Percentiles rank a stretch among this genome's conserved stretches.
phyloP scores from a whole-genome alignment of 2,113 vertebrate genomes.

The Hiodon tergisus region DNA sequence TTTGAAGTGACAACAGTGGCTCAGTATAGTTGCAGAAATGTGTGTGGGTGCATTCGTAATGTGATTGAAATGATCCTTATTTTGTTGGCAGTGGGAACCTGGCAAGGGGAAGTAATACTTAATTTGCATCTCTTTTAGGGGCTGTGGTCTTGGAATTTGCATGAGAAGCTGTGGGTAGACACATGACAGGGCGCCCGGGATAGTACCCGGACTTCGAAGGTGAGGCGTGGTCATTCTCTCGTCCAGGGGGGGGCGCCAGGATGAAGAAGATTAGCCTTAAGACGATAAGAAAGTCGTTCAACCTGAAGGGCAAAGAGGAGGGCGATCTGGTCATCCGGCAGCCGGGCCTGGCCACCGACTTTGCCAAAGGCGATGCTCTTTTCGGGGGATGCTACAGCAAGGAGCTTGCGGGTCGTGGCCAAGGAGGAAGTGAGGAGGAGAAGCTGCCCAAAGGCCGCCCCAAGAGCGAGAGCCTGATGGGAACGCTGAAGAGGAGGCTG shows the following conservation, averaged over 20 bases:
- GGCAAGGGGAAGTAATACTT: background rate
- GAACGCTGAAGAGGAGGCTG: conserved; percentile 86
- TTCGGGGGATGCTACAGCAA: conserved; percentile 90
- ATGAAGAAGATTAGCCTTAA: conserved; percentile 99
- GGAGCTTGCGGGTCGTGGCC: conserved; percentile 80
- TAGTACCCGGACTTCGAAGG: conserved; percentile 54
- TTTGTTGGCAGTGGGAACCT: conserved; percentile 40
- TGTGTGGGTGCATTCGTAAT: background rate
- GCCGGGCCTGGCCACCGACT: conserved; percentile 75
- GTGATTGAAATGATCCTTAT: conserved; percentile 68
- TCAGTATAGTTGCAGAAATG: background rate
- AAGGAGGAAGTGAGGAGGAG: conserved; percentile 73
- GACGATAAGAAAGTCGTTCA: conserved; percentile 96
- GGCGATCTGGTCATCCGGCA: conserved; percentile 89
- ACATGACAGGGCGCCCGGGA: conserved; percentile 70
- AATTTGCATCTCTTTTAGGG: conserved; percentile 39
- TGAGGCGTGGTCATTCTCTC: conserved; percentile 53
- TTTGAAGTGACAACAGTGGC: no score
- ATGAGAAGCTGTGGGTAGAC: conserved; percentile 64
- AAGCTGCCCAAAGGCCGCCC: conserved; percentile 81
- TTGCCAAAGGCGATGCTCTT: conserved; percentile 87
- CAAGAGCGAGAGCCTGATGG: conserved; percentile 93
- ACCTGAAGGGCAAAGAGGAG: conserved; percentile 95
- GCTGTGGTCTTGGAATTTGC: conserved; percentile 61
- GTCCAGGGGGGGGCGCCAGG: conserved; percentile 64